Base-by-base conservation (phyloP, 2,797 vertebrate species). In the Sphenodon punctatus region DNA sequence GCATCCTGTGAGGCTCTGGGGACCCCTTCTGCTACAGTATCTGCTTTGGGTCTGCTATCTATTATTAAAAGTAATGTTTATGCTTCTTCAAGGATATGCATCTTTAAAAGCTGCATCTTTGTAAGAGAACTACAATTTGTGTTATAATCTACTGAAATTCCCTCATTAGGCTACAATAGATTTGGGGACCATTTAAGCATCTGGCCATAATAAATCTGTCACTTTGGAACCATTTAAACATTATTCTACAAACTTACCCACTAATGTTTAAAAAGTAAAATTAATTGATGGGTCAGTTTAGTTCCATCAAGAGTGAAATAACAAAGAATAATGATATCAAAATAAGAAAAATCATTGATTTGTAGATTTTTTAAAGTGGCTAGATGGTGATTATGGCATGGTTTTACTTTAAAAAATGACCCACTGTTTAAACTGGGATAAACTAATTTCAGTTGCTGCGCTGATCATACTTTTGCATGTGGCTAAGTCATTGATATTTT, bases 401-500 rank as follows among this genome's bases (percentile, higher is more conserved):
- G 56, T 74, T 42, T 83, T 80, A 70, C 10, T 65, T 88, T 81
- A 17, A n/a, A n/a, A n/a, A n/a, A n/a, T n/a, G n/a, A n/a, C n/a
- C n/a, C n/a, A n/a, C n/a, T n/a, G n/a, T n/a, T n/a, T n/a, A n/a
- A n/a, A n/a, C n/a, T n/a, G n/a, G n/a, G n/a, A n/a, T 82, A 80
- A 78, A 67, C 51, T 46, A 88, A 75, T 90, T 82, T 63, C n/a
- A 36, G 4, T 74, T 90, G 73, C 34, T 75, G 25, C 73, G 36
- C 68, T 30, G 20, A 74, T 88, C 74, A 60, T 87, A 66, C 8
- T 72, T 59, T 56, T 67, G 13, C 69, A 77, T 77, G 41, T 65
- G 13, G 82, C 58, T 88, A 67, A 86, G 86, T 89, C 59, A 75
- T 32, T 86, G 71, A 85, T 90, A 82, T 82, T 88, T 90, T 90